phyloP scores from a whole-genome alignment of 2,797 vertebrate genomes.

The Parambassis ranga region DNA sequence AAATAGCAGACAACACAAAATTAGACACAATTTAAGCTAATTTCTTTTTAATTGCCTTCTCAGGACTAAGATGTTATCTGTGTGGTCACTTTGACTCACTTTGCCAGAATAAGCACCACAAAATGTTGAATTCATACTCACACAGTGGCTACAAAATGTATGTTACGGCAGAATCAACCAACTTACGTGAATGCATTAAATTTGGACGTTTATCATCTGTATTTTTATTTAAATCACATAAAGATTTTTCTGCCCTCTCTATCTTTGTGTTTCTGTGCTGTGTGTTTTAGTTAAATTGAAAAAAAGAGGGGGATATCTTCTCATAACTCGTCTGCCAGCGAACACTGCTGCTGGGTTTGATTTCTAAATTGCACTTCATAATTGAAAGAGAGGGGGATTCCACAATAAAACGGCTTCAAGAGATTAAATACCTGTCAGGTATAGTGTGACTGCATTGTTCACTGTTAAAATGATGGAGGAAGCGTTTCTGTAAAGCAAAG shows the following conservation, averaged over 20 bases:
- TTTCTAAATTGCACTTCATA: slow-evolving; percentile 63
- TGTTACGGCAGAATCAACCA: too few relatives aligned
- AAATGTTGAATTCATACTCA: slow-evolving; percentile 13
- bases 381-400: slow-evolving; percentile 62
- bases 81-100: slow-evolving; percentile 63
- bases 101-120: slow-evolving; percentile 57
- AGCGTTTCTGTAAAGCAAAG: slow-evolving; percentile 78
- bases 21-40: slow-evolving; percentile 79
- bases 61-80: slow-evolving; percentile 78
- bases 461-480: slow-evolving; percentile 85
- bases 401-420: slow-evolving; percentile 50
- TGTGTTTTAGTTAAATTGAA: slow-evolving; percentile 28
- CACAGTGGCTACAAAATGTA: neutral
- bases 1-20: slow-evolving; percentile 81
- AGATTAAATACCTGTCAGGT: slow-evolving; percentile 90
- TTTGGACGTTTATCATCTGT: too few relatives aligned
- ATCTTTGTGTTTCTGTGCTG: slow-evolving; percentile 39
- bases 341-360: slow-evolving; percentile 52
- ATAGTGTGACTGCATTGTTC: slow-evolving; percentile 90
- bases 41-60: slow-evolving; percentile 76
- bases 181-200: too few relatives aligned
- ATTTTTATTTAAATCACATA: too few relatives aligned
- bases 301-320: neutral
- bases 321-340: slow-evolving; percentile 36
- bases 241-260: too few relatives aligned